A percentile compares a stretch with the other conserved stretches of the same genome.
Evolutionary conservation across 2,113 vertebrate genomes (phyloP).

Genomic region (Pheucticus melanocephalus): DNA sequence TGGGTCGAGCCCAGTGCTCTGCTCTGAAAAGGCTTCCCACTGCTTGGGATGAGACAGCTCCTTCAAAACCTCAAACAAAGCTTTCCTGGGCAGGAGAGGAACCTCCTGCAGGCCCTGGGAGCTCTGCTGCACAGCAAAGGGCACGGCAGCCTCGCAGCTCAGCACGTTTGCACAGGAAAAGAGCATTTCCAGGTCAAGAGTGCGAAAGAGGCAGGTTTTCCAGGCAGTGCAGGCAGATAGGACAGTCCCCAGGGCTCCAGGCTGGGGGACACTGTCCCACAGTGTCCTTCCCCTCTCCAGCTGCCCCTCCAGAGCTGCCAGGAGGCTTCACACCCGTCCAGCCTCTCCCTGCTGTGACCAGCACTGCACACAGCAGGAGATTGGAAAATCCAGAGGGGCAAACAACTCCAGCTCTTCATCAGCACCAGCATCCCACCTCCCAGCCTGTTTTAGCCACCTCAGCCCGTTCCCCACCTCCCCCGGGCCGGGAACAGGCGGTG

Average conservation of each 20-base stretch:
- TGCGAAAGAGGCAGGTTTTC: not conserved
- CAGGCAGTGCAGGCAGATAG: not conserved
- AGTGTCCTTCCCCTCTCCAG: not conserved
- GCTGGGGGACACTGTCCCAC: not conserved
- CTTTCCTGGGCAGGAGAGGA: slow-evolving; percentile 6
- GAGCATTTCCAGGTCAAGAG: slow-evolving; percentile 24
- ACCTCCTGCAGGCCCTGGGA: not conserved
- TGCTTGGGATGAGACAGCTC: not conserved
- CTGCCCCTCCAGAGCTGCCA: not conserved
- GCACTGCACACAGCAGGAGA: fast-evolving
- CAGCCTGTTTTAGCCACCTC: fast-evolving
- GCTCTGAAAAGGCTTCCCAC: not conserved
- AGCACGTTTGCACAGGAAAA: slow-evolving; percentile 19
- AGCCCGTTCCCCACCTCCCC: not conserved
- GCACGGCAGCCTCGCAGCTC: not conserved
- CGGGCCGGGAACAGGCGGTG: not conserved
- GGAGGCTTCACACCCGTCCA: not conserved
- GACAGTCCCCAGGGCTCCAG: not conserved
- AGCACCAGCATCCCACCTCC: not conserved
- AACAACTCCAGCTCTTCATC: not conserved
- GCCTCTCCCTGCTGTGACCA: not conserved
- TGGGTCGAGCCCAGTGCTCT: not conserved
- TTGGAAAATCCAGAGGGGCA: not conserved
- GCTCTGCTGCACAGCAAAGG: not conserved
- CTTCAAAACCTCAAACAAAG: not conserved